These are phyloP conservation scores for Habroteleia sp. DNA, from an alignment of 2,888 invertebrate species.

Conservation along the genomic window DNA sequence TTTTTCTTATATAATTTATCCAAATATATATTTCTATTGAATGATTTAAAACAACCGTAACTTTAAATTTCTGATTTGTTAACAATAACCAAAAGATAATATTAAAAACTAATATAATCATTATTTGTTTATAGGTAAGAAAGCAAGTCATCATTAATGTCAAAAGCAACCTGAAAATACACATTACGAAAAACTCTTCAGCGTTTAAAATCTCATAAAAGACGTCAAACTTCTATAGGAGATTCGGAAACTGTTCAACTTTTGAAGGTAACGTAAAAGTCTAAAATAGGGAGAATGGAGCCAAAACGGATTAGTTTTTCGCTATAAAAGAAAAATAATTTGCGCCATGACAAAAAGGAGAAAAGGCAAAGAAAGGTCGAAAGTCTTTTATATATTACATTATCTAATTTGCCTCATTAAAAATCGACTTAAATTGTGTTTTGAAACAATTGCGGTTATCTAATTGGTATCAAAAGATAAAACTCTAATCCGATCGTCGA, in stretches of 20 bases:
- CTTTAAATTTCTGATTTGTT: too few species aligned
- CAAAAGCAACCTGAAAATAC: background rate
- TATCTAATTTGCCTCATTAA: background rate
- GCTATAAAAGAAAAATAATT: background rate
- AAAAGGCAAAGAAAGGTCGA: background rate
- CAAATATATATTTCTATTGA: too few species aligned
- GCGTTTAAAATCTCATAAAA: background rate
- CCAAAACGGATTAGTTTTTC: background rate
- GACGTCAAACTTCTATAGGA: too few species aligned
- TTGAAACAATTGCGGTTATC: constrained; percentile 1
- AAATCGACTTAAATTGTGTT: background rate
- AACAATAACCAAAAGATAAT: too few species aligned
- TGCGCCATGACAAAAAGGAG: background rate
- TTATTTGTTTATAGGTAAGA: too few species aligned
- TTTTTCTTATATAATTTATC: too few species aligned
- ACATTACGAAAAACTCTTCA: background rate
- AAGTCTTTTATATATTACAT: too few species aligned
- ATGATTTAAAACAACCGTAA: too few species aligned
- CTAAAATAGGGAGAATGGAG: background rate
- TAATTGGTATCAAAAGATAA: background rate
- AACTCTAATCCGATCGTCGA: background rate
- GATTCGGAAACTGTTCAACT: too few species aligned
- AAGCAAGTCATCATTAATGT: background rate
- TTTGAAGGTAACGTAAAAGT: background rate
- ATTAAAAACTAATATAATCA: too few species aligned